phyloP scores from a whole-genome alignment of 2,113 vertebrate genomes.

The Eolophus roseicapilla region DNA sequence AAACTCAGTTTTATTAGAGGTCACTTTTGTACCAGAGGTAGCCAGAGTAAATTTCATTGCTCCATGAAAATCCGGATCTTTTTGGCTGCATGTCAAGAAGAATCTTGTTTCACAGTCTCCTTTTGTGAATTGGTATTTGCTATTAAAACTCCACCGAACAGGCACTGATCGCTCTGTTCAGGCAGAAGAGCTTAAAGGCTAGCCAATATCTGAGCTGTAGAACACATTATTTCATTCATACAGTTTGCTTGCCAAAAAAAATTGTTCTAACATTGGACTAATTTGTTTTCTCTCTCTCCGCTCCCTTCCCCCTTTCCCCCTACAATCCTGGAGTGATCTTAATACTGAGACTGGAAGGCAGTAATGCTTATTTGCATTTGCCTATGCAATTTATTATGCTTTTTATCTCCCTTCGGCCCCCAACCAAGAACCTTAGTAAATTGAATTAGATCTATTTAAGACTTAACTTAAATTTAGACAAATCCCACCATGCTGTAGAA shows the following conservation, averaged over 20 bases:
- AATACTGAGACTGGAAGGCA: not conserved
- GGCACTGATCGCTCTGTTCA: not conserved
- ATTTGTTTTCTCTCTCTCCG: not conserved
- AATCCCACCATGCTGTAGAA: not conserved
- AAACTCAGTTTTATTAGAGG: slow-evolving; percentile 19
- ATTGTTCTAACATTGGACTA: not conserved
- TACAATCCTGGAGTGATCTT: not conserved
- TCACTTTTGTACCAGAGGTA: not conserved
- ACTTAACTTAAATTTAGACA: not conserved
- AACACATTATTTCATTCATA: not conserved
- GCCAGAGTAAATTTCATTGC: not conserved
- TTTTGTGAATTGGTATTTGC: not conserved
- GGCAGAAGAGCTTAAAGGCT: not conserved
- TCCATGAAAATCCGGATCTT: not conserved
- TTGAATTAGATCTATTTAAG: not conserved
- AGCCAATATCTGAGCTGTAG: not conserved
- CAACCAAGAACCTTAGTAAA: not conserved
- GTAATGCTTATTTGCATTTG: not conserved
- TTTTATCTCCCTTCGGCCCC: not conserved
- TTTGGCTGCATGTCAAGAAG: slow-evolving; percentile 9
- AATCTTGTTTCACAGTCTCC: not conserved
- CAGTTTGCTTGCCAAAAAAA: not conserved
- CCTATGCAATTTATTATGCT: not conserved
- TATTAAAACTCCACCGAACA: not conserved
- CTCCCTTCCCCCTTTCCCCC: rapidly evolving